A percentile compares a stretch with the other conserved stretches of the same genome.
These are phyloP conservation scores for Limosa lapponica DNA, from an alignment of 2,797 vertebrate species.

Conservation along the genomic window DNA sequence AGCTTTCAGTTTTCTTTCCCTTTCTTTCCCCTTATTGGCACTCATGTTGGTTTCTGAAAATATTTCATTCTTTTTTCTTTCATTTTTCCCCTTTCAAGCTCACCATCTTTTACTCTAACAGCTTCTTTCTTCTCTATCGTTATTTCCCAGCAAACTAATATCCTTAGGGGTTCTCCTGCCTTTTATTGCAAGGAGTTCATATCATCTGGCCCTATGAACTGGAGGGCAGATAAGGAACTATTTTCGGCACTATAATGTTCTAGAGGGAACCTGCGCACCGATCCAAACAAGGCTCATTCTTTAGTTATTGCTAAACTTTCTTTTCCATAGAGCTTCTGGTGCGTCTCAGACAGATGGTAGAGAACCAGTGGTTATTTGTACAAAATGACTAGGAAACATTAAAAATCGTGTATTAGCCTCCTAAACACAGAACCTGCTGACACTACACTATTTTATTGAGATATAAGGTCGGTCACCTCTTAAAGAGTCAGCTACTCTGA, in stretches of 20 bases:
- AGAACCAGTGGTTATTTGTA: background rate
- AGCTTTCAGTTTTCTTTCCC: constrained; percentile 39
- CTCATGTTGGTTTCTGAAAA: constrained; percentile 33
- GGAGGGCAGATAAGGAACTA: constrained; percentile 61
- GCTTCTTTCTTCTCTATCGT: constrained; percentile 39
- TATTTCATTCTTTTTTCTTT: constrained; percentile 47
- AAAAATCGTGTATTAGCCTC: background rate
- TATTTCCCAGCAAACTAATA: constrained; percentile 65
- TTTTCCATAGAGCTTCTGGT: background rate
- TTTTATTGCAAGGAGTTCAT: constrained; percentile 72
- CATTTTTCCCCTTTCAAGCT: constrained; percentile 52
- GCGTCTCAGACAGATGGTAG: background rate
- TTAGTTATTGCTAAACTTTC: constrained; percentile 4
- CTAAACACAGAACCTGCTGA: background rate
- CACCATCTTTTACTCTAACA: constrained; percentile 62
- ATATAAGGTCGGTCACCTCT: background rate
- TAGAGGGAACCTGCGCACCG: background rate
- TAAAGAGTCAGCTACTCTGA: background rate
- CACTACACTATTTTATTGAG: background rate
- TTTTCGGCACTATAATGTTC: constrained; percentile 40
- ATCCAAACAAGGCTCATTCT: background rate
- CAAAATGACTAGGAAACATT: background rate
- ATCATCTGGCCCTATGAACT: constrained; percentile 71
- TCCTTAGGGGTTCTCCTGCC: constrained; percentile 51
- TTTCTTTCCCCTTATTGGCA: background rate